Conservation (phyloP, 2,113 vertebrate species). For the Pachyramphus minor region DNA sequence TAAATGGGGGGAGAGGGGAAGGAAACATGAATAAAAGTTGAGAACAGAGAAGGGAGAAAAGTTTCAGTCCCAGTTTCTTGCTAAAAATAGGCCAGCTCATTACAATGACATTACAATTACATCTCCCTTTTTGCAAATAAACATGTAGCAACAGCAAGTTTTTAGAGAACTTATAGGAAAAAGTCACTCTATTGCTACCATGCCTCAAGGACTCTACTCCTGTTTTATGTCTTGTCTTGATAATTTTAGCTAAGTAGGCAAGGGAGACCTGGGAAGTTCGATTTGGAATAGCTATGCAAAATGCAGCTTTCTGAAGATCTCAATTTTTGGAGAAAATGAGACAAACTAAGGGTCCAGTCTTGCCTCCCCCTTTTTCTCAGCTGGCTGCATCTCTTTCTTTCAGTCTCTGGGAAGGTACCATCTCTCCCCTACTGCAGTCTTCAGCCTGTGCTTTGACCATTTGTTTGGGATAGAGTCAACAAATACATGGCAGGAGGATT, state of each 20-base stretch:
- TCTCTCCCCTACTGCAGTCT: not conserved
- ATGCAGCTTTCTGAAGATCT: not conserved
- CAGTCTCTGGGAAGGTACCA: not conserved
- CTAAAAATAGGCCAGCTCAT: conserved; percentile 16
- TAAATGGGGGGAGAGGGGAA: not conserved
- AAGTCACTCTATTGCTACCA: not conserved
- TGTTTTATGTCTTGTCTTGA: not conserved
- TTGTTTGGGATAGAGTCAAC: not conserved
- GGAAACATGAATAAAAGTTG: not conserved
- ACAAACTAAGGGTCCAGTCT: not conserved
- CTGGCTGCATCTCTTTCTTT: not conserved
- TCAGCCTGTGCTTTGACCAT: not conserved
- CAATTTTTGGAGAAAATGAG: not conserved
- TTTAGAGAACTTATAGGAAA: not conserved
- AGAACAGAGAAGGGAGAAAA: not conserved
- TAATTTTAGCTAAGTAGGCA: not conserved
- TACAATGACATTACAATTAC: not conserved
- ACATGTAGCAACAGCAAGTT: not conserved
- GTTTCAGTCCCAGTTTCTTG: not conserved
- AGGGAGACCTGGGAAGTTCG: not conserved
- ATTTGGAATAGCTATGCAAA: not conserved
- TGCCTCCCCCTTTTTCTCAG: not conserved
- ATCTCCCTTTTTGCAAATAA: not conserved
- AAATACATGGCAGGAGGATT: not conserved
- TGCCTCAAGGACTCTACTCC: conserved; percentile 12